These are phyloP conservation scores for Aelia acuminata DNA, from an alignment of 2,888 invertebrate genomes.

Conservation along the genomic window DNA sequence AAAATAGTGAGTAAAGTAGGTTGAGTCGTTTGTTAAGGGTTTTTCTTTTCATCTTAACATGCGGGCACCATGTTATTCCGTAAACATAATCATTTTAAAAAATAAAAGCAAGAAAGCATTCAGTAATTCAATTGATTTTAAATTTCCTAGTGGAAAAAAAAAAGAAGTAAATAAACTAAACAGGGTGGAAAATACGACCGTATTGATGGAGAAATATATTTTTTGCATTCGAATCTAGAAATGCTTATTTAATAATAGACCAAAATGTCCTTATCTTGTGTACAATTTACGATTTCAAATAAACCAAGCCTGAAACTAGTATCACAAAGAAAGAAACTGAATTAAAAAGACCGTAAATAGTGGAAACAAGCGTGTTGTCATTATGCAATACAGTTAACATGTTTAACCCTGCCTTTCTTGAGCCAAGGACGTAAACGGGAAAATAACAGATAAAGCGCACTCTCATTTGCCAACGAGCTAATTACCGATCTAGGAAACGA, in stretches of 20 bases:
- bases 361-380: neutral
- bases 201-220: no score
- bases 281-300: neutral
- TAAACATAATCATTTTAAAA: no score
- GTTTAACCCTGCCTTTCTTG: neutral
- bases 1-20: no score
- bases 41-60: no score
- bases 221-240: neutral
- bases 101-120: no score
- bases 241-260: neutral
- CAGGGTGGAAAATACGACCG: no score
- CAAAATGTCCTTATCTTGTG: no score
- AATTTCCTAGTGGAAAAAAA: no score
- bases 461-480: constrained; percentile 41
- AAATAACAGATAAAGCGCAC: constrained; percentile 24
- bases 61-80: no score
- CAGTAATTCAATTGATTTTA: no score
- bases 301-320: neutral
- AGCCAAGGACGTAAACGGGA: constrained; percentile 8
- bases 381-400: constrained; percentile 11
- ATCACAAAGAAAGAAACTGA: constrained; percentile 2
- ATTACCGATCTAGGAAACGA: constrained; percentile 17
- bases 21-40: no score
- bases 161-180: no score
- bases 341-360: neutral